Base-by-base conservation (phyloP, 2,797 vertebrate genomes). In the Telmatherina bonti region DNA sequence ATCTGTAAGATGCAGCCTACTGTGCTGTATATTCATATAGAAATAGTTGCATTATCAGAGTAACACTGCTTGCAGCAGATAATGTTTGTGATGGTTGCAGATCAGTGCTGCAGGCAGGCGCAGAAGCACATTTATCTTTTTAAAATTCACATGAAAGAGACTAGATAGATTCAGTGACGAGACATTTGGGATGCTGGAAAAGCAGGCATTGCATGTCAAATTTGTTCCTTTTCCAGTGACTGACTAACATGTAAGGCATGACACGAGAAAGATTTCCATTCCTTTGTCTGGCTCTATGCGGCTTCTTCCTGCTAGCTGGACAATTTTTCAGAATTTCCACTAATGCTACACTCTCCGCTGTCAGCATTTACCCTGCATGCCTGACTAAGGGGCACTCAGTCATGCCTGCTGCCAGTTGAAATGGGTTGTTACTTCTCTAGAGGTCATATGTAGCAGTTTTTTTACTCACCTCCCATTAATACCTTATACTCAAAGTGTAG, bases 281-380 rank as follows among this genome's bases (percentile, higher is more conserved):
- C 81, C 83, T 89, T 90, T 93, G 89, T 91, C 87, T 89, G 84
- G 73, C 53, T 73, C 41, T 59, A 60, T 43, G 59, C 68, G 66
- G 69, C 73, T 61, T 63, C 61, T 85, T 90, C 77, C 79, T 33
- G 18, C 80, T 72, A 38, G 56, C 72, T 30, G 52, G 57, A 60
- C 61, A 63, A 5, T 71, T 83, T 82, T 76, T 70, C 54, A 80
- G 57, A 76, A 88, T 88, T 91, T 86, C 84, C 79, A 18, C 74
- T 85, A 83, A 79, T 85, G 55, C 73, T 49, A 20, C 55, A 62
- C 67, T 78, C 60, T 9, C 51, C 74, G 16, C 59, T 55, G 87
- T 91, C 87, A 89, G 89, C 85, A 53, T 84, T 90, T 81, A 65
- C 66, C 45, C 66, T 27, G 30, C 65, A 51, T 35, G 63, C 26